These are phyloP conservation scores for Oscheius sp. DNA, from an alignment of 1,140 invertebrate genomes.

Conservation along the genomic window DNA sequence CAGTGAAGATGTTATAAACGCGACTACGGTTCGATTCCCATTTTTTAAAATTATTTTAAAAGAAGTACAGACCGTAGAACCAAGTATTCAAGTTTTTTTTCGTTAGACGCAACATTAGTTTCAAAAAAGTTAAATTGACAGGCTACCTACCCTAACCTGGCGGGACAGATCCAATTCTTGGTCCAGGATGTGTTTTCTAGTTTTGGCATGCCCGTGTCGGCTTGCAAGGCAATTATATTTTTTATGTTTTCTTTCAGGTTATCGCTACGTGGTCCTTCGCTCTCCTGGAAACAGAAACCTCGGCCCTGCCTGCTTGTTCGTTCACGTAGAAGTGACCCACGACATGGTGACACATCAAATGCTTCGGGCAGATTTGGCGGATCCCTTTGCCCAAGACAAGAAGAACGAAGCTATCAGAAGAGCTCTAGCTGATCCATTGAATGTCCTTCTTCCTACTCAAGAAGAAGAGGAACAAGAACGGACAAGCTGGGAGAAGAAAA, in stretches of 20 bases:
- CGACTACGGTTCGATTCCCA: too few species aligned
- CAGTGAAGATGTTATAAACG: too few species aligned
- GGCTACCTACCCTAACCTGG: too few species aligned
- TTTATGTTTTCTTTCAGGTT: constrained; percentile 4
- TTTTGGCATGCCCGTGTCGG: too few species aligned
- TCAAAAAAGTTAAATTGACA: too few species aligned
- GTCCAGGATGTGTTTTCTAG: too few species aligned
- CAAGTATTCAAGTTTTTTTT: too few species aligned
- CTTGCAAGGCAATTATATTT: too few species aligned
- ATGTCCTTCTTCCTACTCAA: not conserved
- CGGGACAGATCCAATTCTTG: too few species aligned
- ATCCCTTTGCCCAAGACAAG: constrained; percentile 10
- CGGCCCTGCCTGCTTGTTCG: constrained; percentile 18
- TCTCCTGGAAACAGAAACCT: constrained; percentile 3
- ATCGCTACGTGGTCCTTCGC: constrained; percentile 24
- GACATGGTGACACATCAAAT: not conserved
- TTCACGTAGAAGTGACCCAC: constrained; percentile 10
- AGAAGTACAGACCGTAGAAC: too few species aligned
- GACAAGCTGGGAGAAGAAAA: not conserved
- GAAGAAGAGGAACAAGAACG: not conserved
- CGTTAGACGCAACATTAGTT: too few species aligned
- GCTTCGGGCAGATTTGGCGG: constrained; percentile 7
- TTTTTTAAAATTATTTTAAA: too few species aligned
- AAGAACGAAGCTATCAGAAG: not conserved
- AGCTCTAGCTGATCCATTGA: not conserved